These are phyloP conservation scores for Lagopus leucura DNA, from an alignment of 2,113 vertebrate species.

Conservation along the genomic window DNA sequence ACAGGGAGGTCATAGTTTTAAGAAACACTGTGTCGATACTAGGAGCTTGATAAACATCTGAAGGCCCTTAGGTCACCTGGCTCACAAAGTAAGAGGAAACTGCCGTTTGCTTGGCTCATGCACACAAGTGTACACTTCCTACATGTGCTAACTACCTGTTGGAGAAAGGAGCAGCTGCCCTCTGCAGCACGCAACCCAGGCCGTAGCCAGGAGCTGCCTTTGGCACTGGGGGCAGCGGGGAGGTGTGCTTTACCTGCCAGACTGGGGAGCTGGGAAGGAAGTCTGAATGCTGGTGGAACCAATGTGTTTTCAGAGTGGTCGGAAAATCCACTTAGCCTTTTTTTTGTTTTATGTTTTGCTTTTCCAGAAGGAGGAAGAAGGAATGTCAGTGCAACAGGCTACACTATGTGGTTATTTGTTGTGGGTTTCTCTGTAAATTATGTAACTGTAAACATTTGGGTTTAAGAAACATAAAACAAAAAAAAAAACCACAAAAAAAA, in stretches of 20 bases:
- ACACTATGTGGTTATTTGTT: not conserved
- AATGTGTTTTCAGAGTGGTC: not conserved
- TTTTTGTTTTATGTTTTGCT: conserved; percentile 28
- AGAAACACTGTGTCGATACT: conserved; percentile 62
- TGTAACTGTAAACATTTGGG: conserved; percentile 78
- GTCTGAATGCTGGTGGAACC: conserved; percentile 42
- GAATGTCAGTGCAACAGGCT: conserved; percentile 59
- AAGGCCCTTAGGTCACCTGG: not conserved
- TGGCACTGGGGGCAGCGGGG: not conserved
- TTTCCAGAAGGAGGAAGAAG: conserved; percentile 70
- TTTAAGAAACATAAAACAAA: conserved; percentile 69
- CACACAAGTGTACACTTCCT: not conserved
- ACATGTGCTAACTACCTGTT: not conserved
- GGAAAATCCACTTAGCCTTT: conserved; percentile 34
- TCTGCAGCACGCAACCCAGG: not conserved
- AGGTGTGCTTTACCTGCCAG: not conserved
- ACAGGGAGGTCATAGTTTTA: conserved; percentile 20
- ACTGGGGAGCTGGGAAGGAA: not conserved
- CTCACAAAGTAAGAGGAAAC: not conserved
- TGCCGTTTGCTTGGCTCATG: conserved; percentile 7
- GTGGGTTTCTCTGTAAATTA: conserved; percentile 67
- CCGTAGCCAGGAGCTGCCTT: conserved; percentile 47
- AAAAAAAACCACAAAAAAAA: no score
- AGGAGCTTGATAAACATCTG: conserved; percentile 12
- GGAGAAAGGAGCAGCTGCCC: not conserved